phyloP scores from a whole-genome alignment of 2,888 invertebrate genomes.

The Toxonevra muliebris region DNA sequence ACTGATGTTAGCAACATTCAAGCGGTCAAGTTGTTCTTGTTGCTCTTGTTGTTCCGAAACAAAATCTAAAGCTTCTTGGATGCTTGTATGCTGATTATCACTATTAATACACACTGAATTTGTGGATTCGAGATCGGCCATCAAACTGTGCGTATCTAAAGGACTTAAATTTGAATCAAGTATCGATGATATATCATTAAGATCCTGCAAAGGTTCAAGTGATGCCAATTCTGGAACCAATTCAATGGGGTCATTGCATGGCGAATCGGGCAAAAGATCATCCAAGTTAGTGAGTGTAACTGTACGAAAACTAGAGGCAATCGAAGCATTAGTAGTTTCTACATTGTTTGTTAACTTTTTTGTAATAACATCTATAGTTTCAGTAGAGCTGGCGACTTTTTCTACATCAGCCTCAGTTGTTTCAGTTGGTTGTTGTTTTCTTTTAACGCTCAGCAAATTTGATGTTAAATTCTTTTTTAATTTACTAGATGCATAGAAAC shows the following conservation, averaged over 20 bases:
- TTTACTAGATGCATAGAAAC: constrained; percentile 31
- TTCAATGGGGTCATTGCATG: constrained; percentile 42
- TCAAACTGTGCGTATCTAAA: constrained; percentile 10
- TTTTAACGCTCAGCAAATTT: no score
- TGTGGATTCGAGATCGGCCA: constrained; percentile 19
- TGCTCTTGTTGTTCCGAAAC: constrained; percentile 42
- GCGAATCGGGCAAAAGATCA: constrained; percentile 45
- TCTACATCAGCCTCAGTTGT: no score
- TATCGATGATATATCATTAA: constrained; percentile 44
- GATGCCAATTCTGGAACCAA: constrained; percentile 41
- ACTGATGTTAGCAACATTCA: neutral
- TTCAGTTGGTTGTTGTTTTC: no score
- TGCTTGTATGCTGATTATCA: constrained; percentile 45
- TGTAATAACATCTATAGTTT: neutral
- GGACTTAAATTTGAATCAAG: constrained; percentile 42
- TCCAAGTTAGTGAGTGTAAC: constrained; percentile 37
- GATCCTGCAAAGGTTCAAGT: constrained; percentile 43
- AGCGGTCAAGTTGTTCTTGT: constrained; percentile 19
- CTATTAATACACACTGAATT: constrained; percentile 36
- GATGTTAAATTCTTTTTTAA: constrained; percentile 18
- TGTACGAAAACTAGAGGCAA: neutral
- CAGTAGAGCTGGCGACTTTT: no score
- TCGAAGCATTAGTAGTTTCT: neutral
- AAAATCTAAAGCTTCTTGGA: constrained; percentile 49
- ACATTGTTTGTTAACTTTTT: neutral